These are phyloP conservation scores for Remorina albescens DNA, from an alignment of 2,797 vertebrate genomes.

Conservation along the genomic window DNA sequence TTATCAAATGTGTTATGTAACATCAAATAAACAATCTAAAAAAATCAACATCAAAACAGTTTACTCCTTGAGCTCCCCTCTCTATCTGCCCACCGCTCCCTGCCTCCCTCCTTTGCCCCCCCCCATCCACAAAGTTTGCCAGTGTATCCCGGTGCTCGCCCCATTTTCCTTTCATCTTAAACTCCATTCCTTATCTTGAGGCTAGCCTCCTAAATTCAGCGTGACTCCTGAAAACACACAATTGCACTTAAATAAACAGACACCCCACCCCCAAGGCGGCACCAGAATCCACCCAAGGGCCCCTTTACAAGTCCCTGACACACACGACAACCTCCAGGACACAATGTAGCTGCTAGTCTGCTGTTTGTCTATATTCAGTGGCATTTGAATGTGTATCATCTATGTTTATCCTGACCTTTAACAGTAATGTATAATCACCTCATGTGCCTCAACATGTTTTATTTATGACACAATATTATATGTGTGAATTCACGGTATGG, in stretches of 20 bases:
- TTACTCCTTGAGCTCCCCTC: slow-evolving; percentile 32
- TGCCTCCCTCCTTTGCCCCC: slow-evolving; percentile 5
- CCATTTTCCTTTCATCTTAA: slow-evolving; percentile 77
- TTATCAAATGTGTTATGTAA: slow-evolving; percentile 76
- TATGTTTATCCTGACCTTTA: slow-evolving; percentile 60
- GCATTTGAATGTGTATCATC: slow-evolving; percentile 48
- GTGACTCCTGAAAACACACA: slow-evolving; percentile 60
- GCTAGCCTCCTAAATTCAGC: slow-evolving; percentile 61
- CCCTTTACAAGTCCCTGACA: slow-evolving; percentile 44
- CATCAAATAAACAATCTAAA: slow-evolving; percentile 72
- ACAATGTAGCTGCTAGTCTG: slow-evolving; percentile 15
- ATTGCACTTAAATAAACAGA: slow-evolving; percentile 68
- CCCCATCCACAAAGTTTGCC: slow-evolving; percentile 53
- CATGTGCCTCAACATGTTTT: slow-evolving; percentile 55
- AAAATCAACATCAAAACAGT: slow-evolving; percentile 68
- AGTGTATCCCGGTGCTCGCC: slow-evolving; percentile 58
- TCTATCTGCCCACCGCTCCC: slow-evolving; percentile 23
- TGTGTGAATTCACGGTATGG: slow-evolving; percentile 60
- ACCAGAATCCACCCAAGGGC: slow-evolving; percentile 54
- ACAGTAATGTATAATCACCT: slow-evolving; percentile 55
- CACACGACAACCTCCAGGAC: slow-evolving; percentile 46
- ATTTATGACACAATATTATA: slow-evolving; percentile 64
- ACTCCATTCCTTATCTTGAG: slow-evolving; percentile 65
- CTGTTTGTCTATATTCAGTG: slow-evolving; percentile 38
- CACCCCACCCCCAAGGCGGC: slow-evolving; percentile 51